Evolutionary conservation across 2,113 vertebrate species (phyloP).

Genomic region (Ondatra zibethicus): DNA sequence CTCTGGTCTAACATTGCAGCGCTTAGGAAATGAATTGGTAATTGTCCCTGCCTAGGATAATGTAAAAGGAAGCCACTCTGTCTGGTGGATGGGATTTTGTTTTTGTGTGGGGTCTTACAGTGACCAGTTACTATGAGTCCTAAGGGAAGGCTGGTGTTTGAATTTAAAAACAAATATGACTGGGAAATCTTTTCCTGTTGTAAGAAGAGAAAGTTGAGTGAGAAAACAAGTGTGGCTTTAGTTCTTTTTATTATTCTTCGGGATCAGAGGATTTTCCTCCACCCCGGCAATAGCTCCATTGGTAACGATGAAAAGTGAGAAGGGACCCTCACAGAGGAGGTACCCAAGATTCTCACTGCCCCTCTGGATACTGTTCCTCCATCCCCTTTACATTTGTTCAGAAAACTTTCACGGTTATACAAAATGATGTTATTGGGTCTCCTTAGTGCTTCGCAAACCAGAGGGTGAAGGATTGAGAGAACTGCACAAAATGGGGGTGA

Average conservation of each 20-base stretch:
- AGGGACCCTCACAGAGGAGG: not conserved
- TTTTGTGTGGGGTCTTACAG: not conserved
- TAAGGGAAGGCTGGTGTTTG: constrained; percentile 77
- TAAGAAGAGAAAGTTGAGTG: constrained; percentile 25
- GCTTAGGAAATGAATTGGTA: constrained; percentile 60
- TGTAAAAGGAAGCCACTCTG: constrained; percentile 30
- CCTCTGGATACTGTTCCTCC: not conserved
- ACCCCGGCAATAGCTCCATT: not conserved
- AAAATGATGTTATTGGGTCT: not conserved
- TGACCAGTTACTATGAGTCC: constrained; percentile 78
- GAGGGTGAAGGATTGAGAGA: not conserved
- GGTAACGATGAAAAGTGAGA: not conserved
- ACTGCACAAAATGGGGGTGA: too few relatives aligned
- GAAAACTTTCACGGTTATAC: not conserved
- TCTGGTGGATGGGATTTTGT: not conserved
- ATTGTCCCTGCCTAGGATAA: constrained; percentile 36
- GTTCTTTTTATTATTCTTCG: not conserved
- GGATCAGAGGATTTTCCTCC: constrained; percentile 23
- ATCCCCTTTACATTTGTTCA: not conserved
- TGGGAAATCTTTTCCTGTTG: constrained; percentile 52
- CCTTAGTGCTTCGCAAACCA: not conserved
- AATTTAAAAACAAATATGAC: constrained; percentile 71
- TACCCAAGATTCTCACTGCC: not conserved
- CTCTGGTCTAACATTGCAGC: not conserved
- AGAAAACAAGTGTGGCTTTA: not conserved